Conservation (phyloP, 2,797 vertebrate genomes). For the Buphagus erythrorhynchus region DNA sequence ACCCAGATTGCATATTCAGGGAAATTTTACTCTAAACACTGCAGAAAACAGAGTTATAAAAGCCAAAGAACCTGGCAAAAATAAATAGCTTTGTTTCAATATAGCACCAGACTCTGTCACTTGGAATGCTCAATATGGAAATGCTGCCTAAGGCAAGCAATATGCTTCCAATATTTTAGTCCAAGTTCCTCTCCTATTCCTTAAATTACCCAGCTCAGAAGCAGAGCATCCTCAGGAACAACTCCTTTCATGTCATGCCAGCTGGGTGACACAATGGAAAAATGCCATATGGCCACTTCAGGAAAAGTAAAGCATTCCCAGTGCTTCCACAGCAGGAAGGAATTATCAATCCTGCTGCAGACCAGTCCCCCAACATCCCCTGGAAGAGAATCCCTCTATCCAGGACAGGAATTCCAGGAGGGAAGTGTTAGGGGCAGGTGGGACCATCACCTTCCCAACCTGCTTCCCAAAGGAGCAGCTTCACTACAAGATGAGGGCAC, state of each 20-base stretch:
- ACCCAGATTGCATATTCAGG: background rate
- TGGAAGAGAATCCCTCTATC: background rate
- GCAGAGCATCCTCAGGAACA: constrained; percentile 43
- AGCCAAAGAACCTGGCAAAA: constrained; percentile 9
- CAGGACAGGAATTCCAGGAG: background rate
- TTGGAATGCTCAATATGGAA: constrained; percentile 23
- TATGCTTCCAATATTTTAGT: constrained; percentile 35
- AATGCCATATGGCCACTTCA: constrained; percentile 57
- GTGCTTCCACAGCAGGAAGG: constrained; percentile 50
- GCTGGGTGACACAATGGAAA: constrained; percentile 61
- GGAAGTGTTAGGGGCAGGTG: background rate
- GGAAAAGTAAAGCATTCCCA: background rate
- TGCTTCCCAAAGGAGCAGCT: background rate
- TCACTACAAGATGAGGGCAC: background rate
- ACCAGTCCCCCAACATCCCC: background rate
- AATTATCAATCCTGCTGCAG: constrained; percentile 2
- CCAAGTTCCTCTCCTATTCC: constrained; percentile 34
- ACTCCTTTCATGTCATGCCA: constrained; percentile 53
- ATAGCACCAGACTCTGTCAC: background rate
- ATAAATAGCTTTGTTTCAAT: background rate
- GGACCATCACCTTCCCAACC: background rate
- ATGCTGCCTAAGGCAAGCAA: constrained; percentile 43
- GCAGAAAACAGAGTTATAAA: background rate
- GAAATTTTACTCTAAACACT: background rate
- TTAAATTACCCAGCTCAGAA: constrained; percentile 35